Evolutionary conservation across 37 sponge, comb jelly and placozoan genomes (phyloP).

Genomic region (Agelas oroides): DNA sequence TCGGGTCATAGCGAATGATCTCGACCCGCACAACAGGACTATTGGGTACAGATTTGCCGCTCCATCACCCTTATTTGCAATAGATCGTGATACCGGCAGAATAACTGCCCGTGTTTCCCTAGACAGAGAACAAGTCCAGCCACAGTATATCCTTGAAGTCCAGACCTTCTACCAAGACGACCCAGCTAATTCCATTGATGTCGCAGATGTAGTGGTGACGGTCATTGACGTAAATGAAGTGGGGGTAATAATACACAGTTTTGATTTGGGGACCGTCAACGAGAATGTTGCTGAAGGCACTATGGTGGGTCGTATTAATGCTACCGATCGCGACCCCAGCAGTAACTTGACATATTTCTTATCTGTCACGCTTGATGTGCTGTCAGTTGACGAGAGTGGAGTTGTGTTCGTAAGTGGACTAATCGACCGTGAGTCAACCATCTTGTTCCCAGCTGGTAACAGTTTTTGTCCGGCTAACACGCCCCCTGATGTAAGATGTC

Average conservation of each 20-base stretch:
- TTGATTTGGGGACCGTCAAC: conserved; percentile 2
- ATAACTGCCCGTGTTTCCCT: conserved; percentile 9
- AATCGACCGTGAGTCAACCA: conserved; percentile 60
- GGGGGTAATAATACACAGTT: background rate
- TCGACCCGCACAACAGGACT: conserved; percentile 38
- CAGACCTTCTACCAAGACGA: conserved; percentile 26
- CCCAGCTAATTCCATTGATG: conserved; percentile 25
- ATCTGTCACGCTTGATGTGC: conserved; percentile 20
- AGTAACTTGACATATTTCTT: conserved; percentile 37
- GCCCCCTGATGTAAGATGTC: conserved; percentile 33
- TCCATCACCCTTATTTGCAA: conserved; percentile 23
- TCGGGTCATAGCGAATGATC: conserved; percentile 59
- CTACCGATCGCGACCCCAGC: conserved; percentile 55
- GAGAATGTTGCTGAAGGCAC: conserved; percentile 25
- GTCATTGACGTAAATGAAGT: conserved; percentile 60
- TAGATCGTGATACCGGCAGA: conserved; percentile 41
- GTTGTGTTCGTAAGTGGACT: conserved; percentile 23
- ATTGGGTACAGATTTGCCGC: conserved; percentile 30
- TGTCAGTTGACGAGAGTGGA: conserved; percentile 44
- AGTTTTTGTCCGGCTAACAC: conserved; percentile 42
- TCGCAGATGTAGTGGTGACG: conserved; percentile 26
- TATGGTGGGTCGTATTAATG: conserved; percentile 30
- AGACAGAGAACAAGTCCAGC: conserved; percentile 8
- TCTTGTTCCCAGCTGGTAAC: background rate
- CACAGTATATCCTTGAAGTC: conserved; percentile 18